Evolutionary conservation across 2,797 vertebrate genomes (phyloP).

Genomic region (Heterohyrax brucei): DNA sequence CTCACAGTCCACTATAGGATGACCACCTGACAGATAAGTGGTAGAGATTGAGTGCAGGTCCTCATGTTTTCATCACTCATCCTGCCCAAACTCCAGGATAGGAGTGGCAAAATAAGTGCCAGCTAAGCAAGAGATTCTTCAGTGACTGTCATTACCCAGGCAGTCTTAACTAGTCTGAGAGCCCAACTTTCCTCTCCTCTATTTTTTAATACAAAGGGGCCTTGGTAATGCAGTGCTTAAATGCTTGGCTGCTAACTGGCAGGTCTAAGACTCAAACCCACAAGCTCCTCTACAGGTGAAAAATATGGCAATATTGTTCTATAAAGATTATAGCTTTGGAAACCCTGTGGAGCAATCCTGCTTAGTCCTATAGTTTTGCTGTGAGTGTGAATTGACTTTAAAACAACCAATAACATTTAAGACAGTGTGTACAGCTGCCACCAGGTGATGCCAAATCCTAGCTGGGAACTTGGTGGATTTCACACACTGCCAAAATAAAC

Average conservation of each 20-base stretch:
- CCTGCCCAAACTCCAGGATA: not conserved
- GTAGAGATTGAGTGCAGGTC: not conserved
- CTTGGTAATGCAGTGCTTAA: not conserved
- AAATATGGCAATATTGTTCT: not conserved
- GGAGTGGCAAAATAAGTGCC: not conserved
- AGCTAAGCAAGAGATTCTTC: not conserved
- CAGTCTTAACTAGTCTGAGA: not conserved
- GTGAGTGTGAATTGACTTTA: not conserved
- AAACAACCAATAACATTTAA: not conserved
- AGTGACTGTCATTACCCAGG: not conserved
- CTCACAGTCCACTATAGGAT: not conserved
- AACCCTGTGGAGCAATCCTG: not conserved
- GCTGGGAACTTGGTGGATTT: not conserved
- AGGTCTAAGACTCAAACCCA: not conserved
- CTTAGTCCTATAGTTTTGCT: not conserved
- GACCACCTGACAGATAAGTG: not conserved
- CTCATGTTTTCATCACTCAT: not conserved
- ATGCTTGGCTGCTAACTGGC: not conserved
- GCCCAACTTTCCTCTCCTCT: not conserved
- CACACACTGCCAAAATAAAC: not conserved
- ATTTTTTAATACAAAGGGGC: not conserved
- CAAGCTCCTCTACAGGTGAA: not conserved
- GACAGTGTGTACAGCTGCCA: not conserved
- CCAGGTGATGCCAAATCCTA: not conserved
- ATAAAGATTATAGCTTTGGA: not conserved